phyloP scores from a whole-genome alignment of 2,797 vertebrate species.

The Lutra lutra region DNA sequence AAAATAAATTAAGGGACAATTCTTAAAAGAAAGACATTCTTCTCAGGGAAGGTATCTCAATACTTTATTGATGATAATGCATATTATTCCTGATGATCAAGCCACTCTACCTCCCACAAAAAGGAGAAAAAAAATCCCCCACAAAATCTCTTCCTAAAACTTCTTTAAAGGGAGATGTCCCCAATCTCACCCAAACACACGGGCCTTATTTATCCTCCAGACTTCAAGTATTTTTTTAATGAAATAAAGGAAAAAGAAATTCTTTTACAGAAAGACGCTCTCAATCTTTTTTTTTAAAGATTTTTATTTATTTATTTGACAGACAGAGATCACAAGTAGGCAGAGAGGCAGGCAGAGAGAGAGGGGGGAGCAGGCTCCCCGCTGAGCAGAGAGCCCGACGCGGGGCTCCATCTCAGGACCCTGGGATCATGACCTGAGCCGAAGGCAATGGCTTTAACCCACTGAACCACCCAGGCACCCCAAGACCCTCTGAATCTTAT shows the following conservation, averaged over 20 bases:
- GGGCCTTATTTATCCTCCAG: constrained; percentile 5
- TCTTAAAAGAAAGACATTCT: constrained; percentile 23
- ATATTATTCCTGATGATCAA: constrained; percentile 31
- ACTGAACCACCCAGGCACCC: too few relatives aligned
- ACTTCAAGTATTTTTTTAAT: background rate
- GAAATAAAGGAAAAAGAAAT: background rate
- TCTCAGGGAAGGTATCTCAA: background rate
- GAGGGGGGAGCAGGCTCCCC: too few relatives aligned
- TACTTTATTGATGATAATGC: background rate
- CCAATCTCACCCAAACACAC: background rate
- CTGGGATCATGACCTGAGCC: too few relatives aligned
- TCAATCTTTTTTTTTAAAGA: background rate
- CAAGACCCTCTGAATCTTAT: background rate
- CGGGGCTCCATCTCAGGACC: too few relatives aligned
- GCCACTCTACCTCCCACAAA: background rate
- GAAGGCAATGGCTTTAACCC: too few relatives aligned
- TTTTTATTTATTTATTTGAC: too few relatives aligned
- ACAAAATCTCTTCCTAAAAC: background rate
- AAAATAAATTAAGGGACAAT: background rate
- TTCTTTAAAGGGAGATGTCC: background rate
- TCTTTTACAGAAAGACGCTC: background rate
- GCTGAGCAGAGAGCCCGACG: too few relatives aligned
- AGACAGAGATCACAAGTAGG: too few relatives aligned
- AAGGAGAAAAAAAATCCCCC: background rate
- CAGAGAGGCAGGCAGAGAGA: too few relatives aligned